Conservation (phyloP, 2,888 invertebrate species). For the Euproctis similis region DNA sequence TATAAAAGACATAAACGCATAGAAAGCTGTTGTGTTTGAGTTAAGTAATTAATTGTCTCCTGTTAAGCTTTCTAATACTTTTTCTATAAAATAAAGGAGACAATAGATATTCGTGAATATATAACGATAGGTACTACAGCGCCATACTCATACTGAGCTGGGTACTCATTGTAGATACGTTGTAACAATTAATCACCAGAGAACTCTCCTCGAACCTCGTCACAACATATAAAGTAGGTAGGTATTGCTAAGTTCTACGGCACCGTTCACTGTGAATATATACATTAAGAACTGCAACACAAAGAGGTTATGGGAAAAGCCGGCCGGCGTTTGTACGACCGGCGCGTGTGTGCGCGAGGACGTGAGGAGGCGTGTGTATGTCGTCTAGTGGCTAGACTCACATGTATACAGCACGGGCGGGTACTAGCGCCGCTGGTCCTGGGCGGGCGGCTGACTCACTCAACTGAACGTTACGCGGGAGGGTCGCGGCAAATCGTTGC, state of each 20-base stretch:
- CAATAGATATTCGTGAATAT: not conserved
- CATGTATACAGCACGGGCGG: constrained; percentile 51
- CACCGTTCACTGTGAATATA: constrained; percentile 32
- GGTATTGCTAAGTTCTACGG: too few species aligned
- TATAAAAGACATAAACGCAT: constrained; percentile 10
- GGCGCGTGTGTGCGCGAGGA: constrained; percentile 9
- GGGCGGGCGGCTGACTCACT: constrained; percentile 48
- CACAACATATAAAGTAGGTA: too few species aligned
- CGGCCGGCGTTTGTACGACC: constrained; percentile 46
- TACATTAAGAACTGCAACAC: constrained; percentile 43
- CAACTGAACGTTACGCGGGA: constrained; percentile 40
- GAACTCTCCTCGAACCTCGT: too few species aligned
- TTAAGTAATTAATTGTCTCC: too few species aligned
- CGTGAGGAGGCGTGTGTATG: constrained; percentile 14
- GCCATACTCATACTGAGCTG: too few species aligned
- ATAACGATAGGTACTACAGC: not conserved
- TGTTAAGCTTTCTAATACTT: not conserved
- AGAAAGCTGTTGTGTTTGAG: not conserved
- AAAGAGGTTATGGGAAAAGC: constrained; percentile 52
- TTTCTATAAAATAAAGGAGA: not conserved
- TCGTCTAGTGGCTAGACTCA: constrained; percentile 46
- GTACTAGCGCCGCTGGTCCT: constrained; percentile 49
- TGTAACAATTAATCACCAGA: too few species aligned
- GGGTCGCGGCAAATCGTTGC: constrained; percentile 27
- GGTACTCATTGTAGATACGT: too few species aligned